Evolutionary conservation across 2,113 vertebrate genomes (phyloP), one percentile per base, ranked within the genome.

Genomic region (Dasyprocta punctata): DNA sequence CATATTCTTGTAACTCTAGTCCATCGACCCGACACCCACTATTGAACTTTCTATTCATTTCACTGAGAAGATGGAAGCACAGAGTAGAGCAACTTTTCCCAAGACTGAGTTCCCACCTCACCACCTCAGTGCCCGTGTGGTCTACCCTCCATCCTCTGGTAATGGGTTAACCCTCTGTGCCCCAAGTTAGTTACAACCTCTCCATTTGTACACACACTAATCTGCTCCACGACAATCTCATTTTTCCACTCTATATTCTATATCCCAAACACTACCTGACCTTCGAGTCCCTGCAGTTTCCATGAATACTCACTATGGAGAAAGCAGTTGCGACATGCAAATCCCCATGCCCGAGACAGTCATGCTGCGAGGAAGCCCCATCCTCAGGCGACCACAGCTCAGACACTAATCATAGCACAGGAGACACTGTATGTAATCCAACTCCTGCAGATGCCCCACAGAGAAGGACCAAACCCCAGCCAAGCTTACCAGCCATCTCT

Each of bases 51-150:
- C 41, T n/a, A 63, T 7, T 65, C 5, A 17, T 63, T n/a, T 58
- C 54, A 41, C 26, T 56, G 47, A 85, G 49, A 28, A 91, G 17
- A 56, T 78, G 17, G 33, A 65, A 63, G 0, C 28, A 38, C 54
- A 47, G 0, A 36, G 30, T 30, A 38, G 19, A 16, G 41, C 26
- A 65, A 41, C 4, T 44, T 85, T 28, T 47, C 28, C 67, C 14
- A 12, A 44, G 20, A 12, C 17, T 52, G 41, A 52, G 26, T 58
- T 19, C 36, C 65, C 6, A 7, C 20, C 5, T n/a, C 10, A 26
- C 5, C 0, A 14, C 14, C 3, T 61, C 1, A 26, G n/a, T 12
- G 56, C 2, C 44, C 20, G 2, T 24, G 4, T 41, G 4, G 17
- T 28, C 52, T 69, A 4, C 67, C n/a, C 19, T 36, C 2, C 5